Base-by-base conservation (phyloP, 2,113 vertebrate species). In the Pogonocichla stellata region DNA sequence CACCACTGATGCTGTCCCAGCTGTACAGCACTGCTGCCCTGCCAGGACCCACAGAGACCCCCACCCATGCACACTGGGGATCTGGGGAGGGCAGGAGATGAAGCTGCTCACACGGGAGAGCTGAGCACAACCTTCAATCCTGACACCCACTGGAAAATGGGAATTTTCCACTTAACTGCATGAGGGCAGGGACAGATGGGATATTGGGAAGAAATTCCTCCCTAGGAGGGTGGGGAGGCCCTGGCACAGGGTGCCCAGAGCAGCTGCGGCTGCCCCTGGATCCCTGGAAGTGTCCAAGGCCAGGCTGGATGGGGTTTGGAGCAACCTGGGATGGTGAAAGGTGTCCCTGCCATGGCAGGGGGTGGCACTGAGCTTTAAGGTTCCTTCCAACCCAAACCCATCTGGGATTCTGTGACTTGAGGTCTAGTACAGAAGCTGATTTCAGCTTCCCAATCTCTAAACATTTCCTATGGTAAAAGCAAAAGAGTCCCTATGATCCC, bases 291-390 rank as follows among this genome's bases (percentile, higher is more conserved):
- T 67, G 23, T 0, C 53, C 78, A 20, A 53, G 13, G 20, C 60
- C 60, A n/a, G 36, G 60, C 0, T 66, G 51, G 67, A 73, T 0
- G 0, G 58, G 43, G 22, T 14, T 80, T 1, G 60, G 19, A 73
- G 25, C 69, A 45, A 0, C 14, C 38, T 53, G 53, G 61, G 24
- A 8, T 0, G 25, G 24, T n/a, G 45, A 33, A 0, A 81, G 38
- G 19, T 45, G 60, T n/a, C 67, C 26, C 58, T 72, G 67, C 36
- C 48, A 29, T 8, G 36, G 45, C 26, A 60, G 7, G 18, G 11
- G 23, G 6, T 19, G 28, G 60, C 4, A 53, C 6, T 1, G 45
- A 60, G 17, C 8, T 45, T 18, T 53, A 40, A 60, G 19, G 15
- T 40, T 4, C 45, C 45, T 54, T 75, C 61, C 45, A 67, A 34